These are phyloP conservation scores for Distichodus sexfasciatus DNA, from an alignment of 2,797 vertebrate species.

Conservation along the genomic window DNA sequence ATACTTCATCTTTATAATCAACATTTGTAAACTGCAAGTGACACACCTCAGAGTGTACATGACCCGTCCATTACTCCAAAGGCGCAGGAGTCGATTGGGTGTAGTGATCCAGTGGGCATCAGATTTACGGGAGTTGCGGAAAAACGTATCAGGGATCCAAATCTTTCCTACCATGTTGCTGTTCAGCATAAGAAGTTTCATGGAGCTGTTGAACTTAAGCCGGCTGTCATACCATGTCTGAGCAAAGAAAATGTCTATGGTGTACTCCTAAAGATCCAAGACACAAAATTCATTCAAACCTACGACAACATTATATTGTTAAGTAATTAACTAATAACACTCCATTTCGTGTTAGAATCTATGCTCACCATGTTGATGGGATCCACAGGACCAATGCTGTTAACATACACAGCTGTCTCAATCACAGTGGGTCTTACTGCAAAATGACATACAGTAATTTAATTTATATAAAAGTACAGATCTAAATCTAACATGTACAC, in stretches of 20 bases:
- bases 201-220: conserved; percentile 92
- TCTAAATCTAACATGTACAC: too few relatives aligned
- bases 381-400: conserved; percentile 96
- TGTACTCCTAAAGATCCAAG: conserved; percentile 76
- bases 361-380: conserved; percentile 97
- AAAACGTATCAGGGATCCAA: conserved; percentile 98
- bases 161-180: conserved; percentile 99
- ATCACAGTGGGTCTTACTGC: conserved; percentile 92
- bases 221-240: conserved; percentile 96
- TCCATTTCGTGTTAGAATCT: too few relatives aligned
- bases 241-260: conserved; percentile 97
- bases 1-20: conserved; percentile 60
- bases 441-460: too few relatives aligned
- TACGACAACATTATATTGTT: not conserved
- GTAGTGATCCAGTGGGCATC: conserved; percentile 98
- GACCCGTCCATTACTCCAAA: conserved; percentile 91
- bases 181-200: conserved; percentile 94
- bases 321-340: not conserved
- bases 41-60: conserved; percentile 90
- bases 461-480: too few relatives aligned
- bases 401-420: conserved; percentile 93
- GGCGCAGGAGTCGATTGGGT: conserved; percentile 89
- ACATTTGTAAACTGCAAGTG: conserved; percentile 32
- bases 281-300: not conserved
- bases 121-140: conserved; percentile 93